These are phyloP conservation scores for Malthinus seriepunctatus DNA, from an alignment of 2,888 invertebrate species.

Conservation along the genomic window DNA sequence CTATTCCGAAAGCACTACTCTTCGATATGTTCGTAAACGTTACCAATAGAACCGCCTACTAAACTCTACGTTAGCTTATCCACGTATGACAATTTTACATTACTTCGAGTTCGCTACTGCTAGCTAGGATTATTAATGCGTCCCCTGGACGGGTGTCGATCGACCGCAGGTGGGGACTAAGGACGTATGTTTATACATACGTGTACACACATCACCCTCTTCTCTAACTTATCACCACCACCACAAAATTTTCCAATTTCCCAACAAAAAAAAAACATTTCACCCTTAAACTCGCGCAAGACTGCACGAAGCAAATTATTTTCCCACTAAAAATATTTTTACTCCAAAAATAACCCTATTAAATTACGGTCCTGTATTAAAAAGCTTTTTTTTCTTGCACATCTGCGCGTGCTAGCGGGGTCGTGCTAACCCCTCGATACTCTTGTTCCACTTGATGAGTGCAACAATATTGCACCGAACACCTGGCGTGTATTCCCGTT, in stretches of 20 bases:
- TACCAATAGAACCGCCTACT: conserved; percentile 12
- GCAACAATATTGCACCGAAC: conserved; percentile 34
- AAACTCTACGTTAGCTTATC: conserved; percentile 20
- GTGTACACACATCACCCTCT: background rate
- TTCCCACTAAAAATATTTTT: background rate
- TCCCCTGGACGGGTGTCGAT: conserved; percentile 46
- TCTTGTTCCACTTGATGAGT: conserved; percentile 38
- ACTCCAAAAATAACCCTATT: background rate
- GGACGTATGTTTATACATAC: conserved; percentile 1
- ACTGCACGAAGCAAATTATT: background rate
- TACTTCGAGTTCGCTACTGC: conserved; percentile 19
- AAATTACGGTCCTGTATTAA: conserved; percentile 14
- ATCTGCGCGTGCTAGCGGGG: conserved; percentile 29
- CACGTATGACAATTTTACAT: conserved; percentile 38
- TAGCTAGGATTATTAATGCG: conserved; percentile 38
- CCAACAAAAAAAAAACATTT: background rate
- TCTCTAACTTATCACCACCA: background rate
- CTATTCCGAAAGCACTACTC: conserved; percentile 15
- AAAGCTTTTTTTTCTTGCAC: conserved; percentile 26
- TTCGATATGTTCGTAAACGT: conserved; percentile 9
- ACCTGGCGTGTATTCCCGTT: conserved; percentile 33
- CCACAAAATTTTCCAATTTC: background rate
- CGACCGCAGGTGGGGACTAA: conserved; percentile 38
- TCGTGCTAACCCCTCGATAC: conserved; percentile 28
- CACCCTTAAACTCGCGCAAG: background rate